Conservation (phyloP, 2,113 vertebrate genomes). For the Oostethus manadensis region DNA sequence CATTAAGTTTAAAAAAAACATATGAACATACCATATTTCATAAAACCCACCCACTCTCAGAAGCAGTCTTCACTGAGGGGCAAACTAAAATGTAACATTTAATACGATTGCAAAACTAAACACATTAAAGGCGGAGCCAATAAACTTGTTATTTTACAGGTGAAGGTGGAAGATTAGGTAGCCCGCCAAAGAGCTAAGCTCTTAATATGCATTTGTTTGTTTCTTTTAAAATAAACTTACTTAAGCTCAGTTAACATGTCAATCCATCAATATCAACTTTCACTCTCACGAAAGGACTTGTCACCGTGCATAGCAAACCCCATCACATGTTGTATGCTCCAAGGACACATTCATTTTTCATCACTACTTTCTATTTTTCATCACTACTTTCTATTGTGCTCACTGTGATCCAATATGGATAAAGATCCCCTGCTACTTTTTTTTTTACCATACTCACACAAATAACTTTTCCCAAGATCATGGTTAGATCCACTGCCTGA, state of each 20-base stretch:
- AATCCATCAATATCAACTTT: background rate
- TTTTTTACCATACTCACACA: background rate
- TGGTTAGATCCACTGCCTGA: slow-evolving; percentile 28
- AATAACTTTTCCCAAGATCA: slow-evolving; percentile 19
- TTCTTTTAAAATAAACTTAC: background rate
- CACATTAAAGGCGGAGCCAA: too few species aligned
- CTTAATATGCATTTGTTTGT: background rate
- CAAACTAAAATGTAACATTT: slow-evolving; percentile 11
- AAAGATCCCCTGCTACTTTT: slow-evolving; percentile 22
- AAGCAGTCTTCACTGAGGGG: background rate
- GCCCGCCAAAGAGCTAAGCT: background rate
- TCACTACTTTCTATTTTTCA: too few species aligned
- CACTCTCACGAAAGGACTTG: too few species aligned
- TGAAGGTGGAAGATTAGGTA: background rate
- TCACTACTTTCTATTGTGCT: slow-evolving; percentile 3
- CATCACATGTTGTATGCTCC: too few species aligned
- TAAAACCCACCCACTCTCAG: background rate
- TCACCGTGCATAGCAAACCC: too few species aligned
- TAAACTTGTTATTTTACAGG: too few species aligned
- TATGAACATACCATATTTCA: background rate
- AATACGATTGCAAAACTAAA: background rate
- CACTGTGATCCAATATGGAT: slow-evolving; percentile 16
- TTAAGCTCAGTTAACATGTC: background rate
- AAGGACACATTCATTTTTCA: background rate
- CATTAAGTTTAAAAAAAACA: background rate